phyloP scores from a whole-genome alignment of 2,797 vertebrate genomes.

The Poecilia velifera region DNA sequence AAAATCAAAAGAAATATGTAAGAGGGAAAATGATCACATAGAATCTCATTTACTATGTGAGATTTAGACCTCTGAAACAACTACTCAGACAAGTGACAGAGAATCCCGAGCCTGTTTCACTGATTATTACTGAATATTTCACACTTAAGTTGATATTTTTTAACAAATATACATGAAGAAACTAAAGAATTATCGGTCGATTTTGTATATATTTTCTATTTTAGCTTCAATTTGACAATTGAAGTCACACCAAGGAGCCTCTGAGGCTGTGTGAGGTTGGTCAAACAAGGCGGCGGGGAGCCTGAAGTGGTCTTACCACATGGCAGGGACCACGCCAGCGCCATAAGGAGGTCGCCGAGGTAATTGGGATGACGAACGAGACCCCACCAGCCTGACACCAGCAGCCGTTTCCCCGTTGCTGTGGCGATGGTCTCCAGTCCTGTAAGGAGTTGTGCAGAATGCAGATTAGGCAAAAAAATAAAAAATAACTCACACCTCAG shows the following conservation, averaged over 20 bases:
- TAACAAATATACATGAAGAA: neutral
- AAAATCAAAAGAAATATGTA: neutral
- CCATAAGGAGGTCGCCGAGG: constrained; percentile 91
- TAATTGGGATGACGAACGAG: constrained; percentile 93
- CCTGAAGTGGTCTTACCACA: constrained; percentile 85
- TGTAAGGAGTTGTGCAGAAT: constrained; percentile 46
- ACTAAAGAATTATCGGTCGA: neutral
- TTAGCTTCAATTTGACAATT: neutral
- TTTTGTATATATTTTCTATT: neutral
- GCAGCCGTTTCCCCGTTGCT: constrained; percentile 86
- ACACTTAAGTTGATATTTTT: neutral
- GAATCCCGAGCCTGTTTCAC: neutral
- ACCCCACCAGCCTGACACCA: constrained; percentile 95
- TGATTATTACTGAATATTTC: neutral
- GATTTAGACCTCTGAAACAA: neutral
- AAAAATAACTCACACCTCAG: neutral
- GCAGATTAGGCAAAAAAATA: neutral
- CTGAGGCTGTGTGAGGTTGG: neutral
- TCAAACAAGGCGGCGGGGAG: neutral
- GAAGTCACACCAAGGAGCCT: neutral
- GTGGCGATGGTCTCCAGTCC: constrained; percentile 89
- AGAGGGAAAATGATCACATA: neutral
- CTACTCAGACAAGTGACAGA: neutral
- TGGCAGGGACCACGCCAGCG: constrained; percentile 90
- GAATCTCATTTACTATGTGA: neutral